Evolutionary conservation across 2,888 invertebrate genomes (phyloP).

Genomic region (Melanostoma mellinum): DNA sequence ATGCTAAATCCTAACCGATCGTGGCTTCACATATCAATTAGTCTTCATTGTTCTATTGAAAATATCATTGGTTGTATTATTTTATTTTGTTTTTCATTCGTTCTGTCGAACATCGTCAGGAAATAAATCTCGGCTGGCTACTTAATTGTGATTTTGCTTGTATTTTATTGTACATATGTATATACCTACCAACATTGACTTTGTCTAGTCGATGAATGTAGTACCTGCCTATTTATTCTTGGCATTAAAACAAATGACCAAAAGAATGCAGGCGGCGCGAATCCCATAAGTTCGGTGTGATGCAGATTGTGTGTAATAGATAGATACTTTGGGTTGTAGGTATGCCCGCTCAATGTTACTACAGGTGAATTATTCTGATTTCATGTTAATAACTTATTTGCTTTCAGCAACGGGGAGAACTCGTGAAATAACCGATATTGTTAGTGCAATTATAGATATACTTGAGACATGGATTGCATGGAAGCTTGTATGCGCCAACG

Average conservation of each 20-base stretch:
- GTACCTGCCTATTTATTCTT: slow-evolving; percentile 31
- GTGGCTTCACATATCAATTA: slow-evolving; percentile 70
- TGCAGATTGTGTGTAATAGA: slow-evolving; percentile 55
- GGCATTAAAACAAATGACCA: slow-evolving; percentile 43
- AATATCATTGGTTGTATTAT: slow-evolving; percentile 62
- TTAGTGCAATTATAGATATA: slow-evolving; percentile 50
- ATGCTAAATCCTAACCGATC: slow-evolving; percentile 67
- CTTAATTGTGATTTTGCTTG: slow-evolving; percentile 28
- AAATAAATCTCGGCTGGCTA: slow-evolving; percentile 63
- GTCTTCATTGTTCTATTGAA: slow-evolving; percentile 63
- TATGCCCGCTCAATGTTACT: slow-evolving; percentile 40
- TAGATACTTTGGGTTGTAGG: slow-evolving; percentile 42
- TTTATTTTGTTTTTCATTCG: slow-evolving; percentile 25
- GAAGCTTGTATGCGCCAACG: slow-evolving; percentile 41
- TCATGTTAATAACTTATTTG: slow-evolving; percentile 59
- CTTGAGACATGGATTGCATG: slow-evolving; percentile 58
- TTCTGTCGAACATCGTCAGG: slow-evolving; percentile 55
- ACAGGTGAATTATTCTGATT: slow-evolving; percentile 62
- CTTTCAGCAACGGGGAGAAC: slow-evolving; percentile 25
- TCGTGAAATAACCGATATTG: slow-evolving; percentile 26
- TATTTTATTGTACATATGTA: slow-evolving; percentile 36
- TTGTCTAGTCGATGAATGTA: slow-evolving; percentile 26
- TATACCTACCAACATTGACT: slow-evolving; percentile 5
- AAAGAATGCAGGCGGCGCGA: slow-evolving; percentile 42
- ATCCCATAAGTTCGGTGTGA: slow-evolving; percentile 17